phyloP scores from a whole-genome alignment of 2,797 vertebrate species.

The Paguma larvata region DNA sequence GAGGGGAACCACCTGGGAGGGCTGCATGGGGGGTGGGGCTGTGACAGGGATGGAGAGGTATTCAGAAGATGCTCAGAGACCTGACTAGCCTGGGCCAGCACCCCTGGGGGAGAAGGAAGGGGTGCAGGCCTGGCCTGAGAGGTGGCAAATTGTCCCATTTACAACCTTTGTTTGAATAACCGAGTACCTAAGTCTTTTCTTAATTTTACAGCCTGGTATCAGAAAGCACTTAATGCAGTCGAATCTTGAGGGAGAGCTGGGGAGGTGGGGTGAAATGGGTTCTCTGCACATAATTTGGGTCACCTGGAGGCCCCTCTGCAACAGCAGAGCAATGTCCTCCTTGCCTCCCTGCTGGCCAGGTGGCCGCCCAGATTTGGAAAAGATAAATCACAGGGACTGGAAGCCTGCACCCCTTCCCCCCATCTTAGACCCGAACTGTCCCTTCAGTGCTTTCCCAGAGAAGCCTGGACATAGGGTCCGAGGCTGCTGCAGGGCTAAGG shows the following conservation, averaged over 20 bases:
- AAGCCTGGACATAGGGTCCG: neutral
- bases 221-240: neutral
- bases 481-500: neutral
- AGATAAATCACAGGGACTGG: neutral
- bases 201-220: neutral
- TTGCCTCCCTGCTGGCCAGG: neutral
- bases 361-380: neutral
- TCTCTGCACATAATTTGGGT: neutral
- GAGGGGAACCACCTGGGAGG: neutral
- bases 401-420: neutral
- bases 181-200: neutral
- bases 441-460: neutral
- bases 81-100: neutral
- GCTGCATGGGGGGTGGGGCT: neutral
- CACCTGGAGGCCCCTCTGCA: neutral
- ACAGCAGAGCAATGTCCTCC: neutral
- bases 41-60: neutral
- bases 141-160: neutral
- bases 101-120: neutral
- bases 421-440: neutral
- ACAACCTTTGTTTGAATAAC: neutral
- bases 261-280: neutral
- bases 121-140: neutral
- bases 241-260: neutral
- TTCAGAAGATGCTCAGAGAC: neutral